phyloP scores from a whole-genome alignment of 64 coral and sea anemone species.

The Trachythela sp. region DNA sequence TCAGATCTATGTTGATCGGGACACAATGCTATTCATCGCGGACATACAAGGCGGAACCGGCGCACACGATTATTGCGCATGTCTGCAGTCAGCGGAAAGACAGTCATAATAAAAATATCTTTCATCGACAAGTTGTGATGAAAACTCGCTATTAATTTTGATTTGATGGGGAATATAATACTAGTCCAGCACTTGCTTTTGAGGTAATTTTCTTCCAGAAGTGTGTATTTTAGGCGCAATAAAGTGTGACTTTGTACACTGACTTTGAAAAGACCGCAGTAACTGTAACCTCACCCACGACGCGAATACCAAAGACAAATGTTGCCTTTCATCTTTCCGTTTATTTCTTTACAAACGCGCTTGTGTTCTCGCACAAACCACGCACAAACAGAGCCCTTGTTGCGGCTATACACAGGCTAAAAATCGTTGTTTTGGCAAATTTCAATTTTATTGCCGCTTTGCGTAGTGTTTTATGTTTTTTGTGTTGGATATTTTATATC shows the following conservation, averaged over 20 bases:
- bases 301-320: neutral
- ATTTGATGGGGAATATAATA: neutral
- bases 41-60: neutral
- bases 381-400: too few relatives aligned
- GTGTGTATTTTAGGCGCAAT: neutral
- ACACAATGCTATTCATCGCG: neutral
- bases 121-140: slow-evolving; percentile 25
- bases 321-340: neutral
- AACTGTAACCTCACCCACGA: neutral
- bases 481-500: too few relatives aligned
- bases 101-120: slow-evolving; percentile 27
- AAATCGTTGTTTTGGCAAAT: neutral
- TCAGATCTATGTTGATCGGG: neutral
- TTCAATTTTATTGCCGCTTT: neutral
- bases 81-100: neutral
- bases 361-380: neutral
- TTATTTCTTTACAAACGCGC: neutral
- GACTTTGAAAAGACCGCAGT: slow-evolving; percentile 5
- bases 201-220: neutral
- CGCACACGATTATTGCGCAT: neutral
- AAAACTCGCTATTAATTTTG: neutral
- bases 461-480: neutral
- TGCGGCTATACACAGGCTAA: too few relatives aligned
- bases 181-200: neutral
- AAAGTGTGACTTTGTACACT: neutral